Base-by-base conservation (phyloP, 2,797 vertebrate genomes). In the Glyptemys insculpta region DNA sequence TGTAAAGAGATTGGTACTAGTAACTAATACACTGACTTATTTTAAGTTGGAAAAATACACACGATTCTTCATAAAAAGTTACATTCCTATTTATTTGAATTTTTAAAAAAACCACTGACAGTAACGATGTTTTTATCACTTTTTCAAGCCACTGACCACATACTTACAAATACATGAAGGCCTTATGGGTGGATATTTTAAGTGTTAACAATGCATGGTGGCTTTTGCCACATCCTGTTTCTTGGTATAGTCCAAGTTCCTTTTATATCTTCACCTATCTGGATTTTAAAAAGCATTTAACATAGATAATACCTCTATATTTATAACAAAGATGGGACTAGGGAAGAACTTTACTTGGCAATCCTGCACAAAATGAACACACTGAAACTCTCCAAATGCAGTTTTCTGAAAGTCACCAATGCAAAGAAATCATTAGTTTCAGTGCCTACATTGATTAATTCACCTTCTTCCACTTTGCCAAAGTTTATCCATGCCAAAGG, bases 221-320 rank as follows among this genome's bases (percentile, higher is more conserved):
- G 91, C 90, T 95, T 95, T 88, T 94, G 94, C 93, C 91, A 96
- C 87, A 96, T 94, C 94, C 57, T 94, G 79, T 95, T 96, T 91
- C 95, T 96, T 94, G 87, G 95, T 92, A 82, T 88, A 94, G 84
- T 92, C 94, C 86, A 93, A 94, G 89, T 90, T 94, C 93, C 91
- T 94, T 91, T 90, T 96, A 94, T 94, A 95, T 54, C 96, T 96
- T 80, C 52, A 92, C 3, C 50, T 78, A 93, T 96, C 92, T 94
- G 78, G 94, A 94, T 92, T 88, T 78, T 92, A 90, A 94, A 96
- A 96, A 96, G 84, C 90, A 93, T 83, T 95, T 94, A 95, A 96
- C 92, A 95, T 95, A 96, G 93, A 94, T 90, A 97, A 94, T 91
- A 96, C 93, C 93, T 92, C 85, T 94, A 91, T 96, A 96, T 96